phyloP scores from a whole-genome alignment of 2,797 vertebrate species.

The Hippocampus kuda region DNA sequence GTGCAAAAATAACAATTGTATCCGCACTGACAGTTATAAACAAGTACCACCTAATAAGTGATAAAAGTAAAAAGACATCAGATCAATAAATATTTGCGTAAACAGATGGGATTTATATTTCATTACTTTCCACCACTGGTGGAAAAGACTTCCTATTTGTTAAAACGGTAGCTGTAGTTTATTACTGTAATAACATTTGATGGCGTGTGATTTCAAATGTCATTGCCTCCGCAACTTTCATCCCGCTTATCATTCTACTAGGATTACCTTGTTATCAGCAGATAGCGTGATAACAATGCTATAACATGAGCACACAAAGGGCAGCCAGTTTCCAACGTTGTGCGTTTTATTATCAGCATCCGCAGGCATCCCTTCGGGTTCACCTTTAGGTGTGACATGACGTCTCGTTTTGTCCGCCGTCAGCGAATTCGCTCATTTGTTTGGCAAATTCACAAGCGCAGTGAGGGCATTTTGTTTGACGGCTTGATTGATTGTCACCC shows the following conservation, averaged over 20 bases:
- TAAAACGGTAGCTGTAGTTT: no score
- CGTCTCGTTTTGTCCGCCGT: not conserved
- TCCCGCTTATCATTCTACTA: conserved; percentile 1
- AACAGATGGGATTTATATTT: not conserved
- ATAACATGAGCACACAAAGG: conserved; percentile 5
- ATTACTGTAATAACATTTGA: not conserved
- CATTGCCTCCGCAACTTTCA: not conserved
- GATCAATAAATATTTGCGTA: not conserved
- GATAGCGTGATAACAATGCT: conserved; percentile 17
- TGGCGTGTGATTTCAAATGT: not conserved
- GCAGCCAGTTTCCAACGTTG: not conserved
- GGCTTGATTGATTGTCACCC: not conserved
- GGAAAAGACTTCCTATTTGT: no score
- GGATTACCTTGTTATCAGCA: conserved; percentile 21
- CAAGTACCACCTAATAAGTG: no score
- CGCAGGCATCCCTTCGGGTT: conserved; percentile 10
- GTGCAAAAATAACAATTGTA: no score
- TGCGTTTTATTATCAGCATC: not conserved
- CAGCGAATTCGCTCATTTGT: not conserved
- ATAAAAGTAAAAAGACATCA: not conserved
- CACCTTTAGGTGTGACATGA: conserved; percentile 1
- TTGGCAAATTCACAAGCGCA: not conserved
- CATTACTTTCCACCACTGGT: not conserved
- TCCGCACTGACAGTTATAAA: no score
- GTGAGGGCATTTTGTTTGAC: not conserved